A percentile compares a stretch with the other conserved stretches of the same genome.
Evolutionary conservation across 2,888 invertebrate species (phyloP).

Genomic region (Hypomecis punctinalis): DNA sequence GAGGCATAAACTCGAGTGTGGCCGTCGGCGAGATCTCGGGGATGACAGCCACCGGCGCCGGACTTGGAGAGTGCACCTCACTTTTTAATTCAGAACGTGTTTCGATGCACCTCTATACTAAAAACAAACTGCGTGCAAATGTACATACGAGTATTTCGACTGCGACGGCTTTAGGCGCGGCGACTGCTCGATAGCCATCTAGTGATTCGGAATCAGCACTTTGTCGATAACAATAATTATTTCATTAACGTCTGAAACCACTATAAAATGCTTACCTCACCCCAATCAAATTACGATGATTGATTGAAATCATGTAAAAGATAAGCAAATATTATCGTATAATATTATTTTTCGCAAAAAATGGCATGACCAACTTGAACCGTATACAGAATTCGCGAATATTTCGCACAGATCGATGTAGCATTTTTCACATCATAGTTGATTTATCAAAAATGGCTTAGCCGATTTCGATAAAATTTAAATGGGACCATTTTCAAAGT

Average conservation of each 20-base stretch:
- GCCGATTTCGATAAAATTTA: too few species aligned
- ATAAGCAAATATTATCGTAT: too few species aligned
- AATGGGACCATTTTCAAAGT: too few species aligned
- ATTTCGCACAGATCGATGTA: too few species aligned
- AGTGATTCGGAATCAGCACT: slow-evolving; percentile 7
- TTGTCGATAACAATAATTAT: neutral
- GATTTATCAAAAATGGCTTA: too few species aligned
- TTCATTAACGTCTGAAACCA: too few species aligned
- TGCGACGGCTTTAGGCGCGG: slow-evolving; percentile 8
- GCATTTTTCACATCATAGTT: too few species aligned
- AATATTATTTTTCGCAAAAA: too few species aligned
- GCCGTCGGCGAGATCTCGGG: slow-evolving; percentile 53
- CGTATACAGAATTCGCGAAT: too few species aligned
- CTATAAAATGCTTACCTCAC: too few species aligned
- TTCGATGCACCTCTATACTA: slow-evolving; percentile 51
- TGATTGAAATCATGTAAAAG: neutral
- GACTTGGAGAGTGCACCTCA: slow-evolving; percentile 58
- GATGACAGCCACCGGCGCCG: slow-evolving; percentile 57
- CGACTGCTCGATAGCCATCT: slow-evolving; percentile 1
- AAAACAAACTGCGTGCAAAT: slow-evolving; percentile 46
- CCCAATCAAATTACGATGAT: neutral
- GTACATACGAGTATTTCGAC: slow-evolving; percentile 21
- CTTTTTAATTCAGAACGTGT: slow-evolving; percentile 67
- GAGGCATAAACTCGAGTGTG: slow-evolving; percentile 71
- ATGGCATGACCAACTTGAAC: too few species aligned